These are phyloP conservation scores for Cephalopterus ornatus DNA, from an alignment of 2,113 vertebrate genomes.

Conservation along the genomic window DNA sequence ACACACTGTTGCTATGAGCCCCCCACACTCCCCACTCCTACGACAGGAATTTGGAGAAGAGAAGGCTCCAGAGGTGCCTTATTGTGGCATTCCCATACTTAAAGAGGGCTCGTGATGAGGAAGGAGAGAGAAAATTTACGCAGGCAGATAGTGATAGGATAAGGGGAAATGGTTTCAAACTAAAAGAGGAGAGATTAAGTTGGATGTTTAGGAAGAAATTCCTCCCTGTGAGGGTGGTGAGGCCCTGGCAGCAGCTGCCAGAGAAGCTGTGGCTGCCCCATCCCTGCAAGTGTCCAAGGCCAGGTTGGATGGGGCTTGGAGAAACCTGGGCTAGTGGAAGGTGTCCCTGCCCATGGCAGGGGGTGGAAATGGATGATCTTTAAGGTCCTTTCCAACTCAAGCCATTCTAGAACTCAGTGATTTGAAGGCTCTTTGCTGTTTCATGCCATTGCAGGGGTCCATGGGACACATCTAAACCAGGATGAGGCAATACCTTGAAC, in stretches of 20 bases:
- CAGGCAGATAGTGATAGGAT: neutral
- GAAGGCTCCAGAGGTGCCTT: neutral
- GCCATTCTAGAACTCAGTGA: rapidly evolving
- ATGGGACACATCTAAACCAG: neutral
- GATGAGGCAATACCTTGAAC: neutral
- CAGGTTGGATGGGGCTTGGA: neutral
- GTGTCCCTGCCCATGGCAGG: neutral
- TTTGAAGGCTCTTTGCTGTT: neutral
- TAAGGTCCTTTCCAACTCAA: neutral
- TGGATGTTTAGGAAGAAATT: neutral
- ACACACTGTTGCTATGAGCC: rapidly evolving
- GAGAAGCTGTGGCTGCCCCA: neutral
- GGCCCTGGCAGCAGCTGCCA: neutral
- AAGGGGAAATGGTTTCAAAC: neutral
- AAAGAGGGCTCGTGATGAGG: neutral
- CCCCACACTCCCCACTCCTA: rapidly evolving
- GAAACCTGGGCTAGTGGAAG: neutral
- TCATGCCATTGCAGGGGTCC: rapidly evolving
- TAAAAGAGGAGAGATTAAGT: neutral
- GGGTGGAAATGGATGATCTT: rapidly evolving
- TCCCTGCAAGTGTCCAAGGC: neutral
- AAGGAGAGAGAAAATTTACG: neutral
- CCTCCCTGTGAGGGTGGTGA: rapidly evolving
- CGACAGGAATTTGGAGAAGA: no score
- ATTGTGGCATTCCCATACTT: neutral